Conservation (phyloP, 2,113 vertebrate genomes). For the Carassius gibelio region DNA sequence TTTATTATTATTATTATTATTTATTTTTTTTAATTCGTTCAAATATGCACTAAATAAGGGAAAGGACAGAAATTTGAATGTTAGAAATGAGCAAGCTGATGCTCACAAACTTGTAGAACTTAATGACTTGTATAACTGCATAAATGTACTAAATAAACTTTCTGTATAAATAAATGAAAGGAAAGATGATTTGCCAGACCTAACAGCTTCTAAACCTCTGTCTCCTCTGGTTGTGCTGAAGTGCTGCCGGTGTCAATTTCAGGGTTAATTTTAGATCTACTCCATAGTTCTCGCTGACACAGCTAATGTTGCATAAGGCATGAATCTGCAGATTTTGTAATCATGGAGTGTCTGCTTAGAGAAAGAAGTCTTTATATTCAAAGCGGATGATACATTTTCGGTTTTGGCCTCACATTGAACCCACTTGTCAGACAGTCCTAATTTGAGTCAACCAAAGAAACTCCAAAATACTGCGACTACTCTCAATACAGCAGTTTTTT, state of each 20-base stretch:
- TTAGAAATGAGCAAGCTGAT: not conserved
- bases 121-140: not conserved
- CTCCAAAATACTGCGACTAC: not conserved
- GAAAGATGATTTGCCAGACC: not conserved
- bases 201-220: not conserved
- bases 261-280: conserved; percentile 33
- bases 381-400: not conserved
- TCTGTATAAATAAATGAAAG: not conserved
- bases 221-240: not conserved
- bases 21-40: too few relatives aligned
- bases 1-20: too few relatives aligned
- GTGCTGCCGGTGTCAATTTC: conserved; percentile 17
- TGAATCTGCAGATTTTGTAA: conserved; percentile 17
- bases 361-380: not conserved
- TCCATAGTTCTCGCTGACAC: not conserved
- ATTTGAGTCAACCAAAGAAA: not conserved
- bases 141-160: not conserved
- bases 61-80: not conserved
- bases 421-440: not conserved
- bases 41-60: too few relatives aligned
- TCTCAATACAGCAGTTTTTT: not conserved
- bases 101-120: not conserved
- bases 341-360: not conserved
- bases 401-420: not conserved
- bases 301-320: not conserved